These are phyloP conservation scores for Leptinotarsa defecta DNA, from an alignment of 1,140 invertebrate genomes.

Conservation along the genomic window DNA sequence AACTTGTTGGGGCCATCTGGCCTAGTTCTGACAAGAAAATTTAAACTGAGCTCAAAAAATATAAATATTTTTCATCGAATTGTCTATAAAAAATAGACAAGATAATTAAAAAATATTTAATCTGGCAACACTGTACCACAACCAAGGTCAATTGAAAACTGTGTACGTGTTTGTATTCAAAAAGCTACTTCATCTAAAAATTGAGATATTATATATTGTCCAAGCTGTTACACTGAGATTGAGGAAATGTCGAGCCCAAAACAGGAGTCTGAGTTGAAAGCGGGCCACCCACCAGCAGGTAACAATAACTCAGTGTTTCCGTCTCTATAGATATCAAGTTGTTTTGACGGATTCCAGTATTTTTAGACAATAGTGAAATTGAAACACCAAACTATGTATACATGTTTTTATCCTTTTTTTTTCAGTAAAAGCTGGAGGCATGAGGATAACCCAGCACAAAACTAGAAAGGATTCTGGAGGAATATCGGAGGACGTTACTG, in stretches of 20 bases:
- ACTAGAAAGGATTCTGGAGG: conserved; percentile 59
- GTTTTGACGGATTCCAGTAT: conserved; percentile 2
- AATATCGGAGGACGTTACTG: conserved; percentile 53
- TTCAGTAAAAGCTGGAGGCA: conserved; percentile 87
- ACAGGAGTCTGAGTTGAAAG: conserved; percentile 72
- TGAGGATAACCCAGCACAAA: conserved; percentile 90
- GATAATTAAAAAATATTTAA: too few species aligned
- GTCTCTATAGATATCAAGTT: conserved; percentile 16
- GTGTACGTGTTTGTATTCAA: background rate
- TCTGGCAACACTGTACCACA: too few species aligned
- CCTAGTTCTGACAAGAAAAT: too few species aligned
- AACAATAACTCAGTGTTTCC: conserved; percentile 39
- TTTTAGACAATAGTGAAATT: background rate
- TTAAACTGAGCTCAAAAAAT: too few species aligned
- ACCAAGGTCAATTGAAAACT: background rate
- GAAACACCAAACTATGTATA: background rate
- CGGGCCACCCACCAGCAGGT: conserved; percentile 86
- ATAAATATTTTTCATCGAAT: too few species aligned
- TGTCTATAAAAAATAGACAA: too few species aligned
- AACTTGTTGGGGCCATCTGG: too few species aligned
- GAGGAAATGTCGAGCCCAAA: conserved; percentile 62
- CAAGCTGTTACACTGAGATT: background rate
- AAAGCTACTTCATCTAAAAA: background rate
- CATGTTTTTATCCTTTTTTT: conserved; percentile 27
- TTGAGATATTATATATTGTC: background rate